Conservation (phyloP, 2,113 vertebrate genomes). For the Siniperca chuatsi region DNA sequence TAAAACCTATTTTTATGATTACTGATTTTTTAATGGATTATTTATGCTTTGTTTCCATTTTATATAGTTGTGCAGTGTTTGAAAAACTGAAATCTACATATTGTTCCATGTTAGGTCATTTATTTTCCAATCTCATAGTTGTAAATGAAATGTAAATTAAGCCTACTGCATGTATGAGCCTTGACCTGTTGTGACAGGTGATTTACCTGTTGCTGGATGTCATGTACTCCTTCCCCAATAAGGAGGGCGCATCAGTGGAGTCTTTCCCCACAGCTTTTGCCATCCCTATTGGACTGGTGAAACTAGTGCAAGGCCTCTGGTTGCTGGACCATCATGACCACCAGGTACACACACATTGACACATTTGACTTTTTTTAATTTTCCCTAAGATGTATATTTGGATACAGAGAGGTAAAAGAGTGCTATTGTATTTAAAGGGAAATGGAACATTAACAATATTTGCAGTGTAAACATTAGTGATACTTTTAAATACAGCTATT, state of each 20-base stretch:
- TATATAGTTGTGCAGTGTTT: not conserved
- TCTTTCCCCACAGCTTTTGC: constrained; percentile 94
- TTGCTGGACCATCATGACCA: constrained; percentile 94
- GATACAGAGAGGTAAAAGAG: not conserved
- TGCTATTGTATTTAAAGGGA: not conserved
- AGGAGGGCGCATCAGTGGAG: constrained; percentile 87
- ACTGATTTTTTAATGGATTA: not conserved
- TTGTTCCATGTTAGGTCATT: not conserved
- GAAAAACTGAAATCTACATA: not conserved
- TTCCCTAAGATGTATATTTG: not conserved
- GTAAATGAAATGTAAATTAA: not conserved
- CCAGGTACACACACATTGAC: constrained; percentile 80
- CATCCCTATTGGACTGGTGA: constrained; percentile 91
- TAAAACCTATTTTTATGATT: not conserved
- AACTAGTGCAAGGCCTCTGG: constrained; percentile 95
- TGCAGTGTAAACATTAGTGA: not conserved
- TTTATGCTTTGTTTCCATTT: not conserved
- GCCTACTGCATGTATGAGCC: constrained; percentile 62
- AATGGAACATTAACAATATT: not conserved
- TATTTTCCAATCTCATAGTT: not conserved
- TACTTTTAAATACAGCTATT: not conserved
- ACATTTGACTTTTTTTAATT: not conserved
- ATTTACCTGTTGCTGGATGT: constrained; percentile 96
- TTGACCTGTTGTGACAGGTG: constrained; percentile 89
- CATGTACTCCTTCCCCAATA: constrained; percentile 91